A percentile compares a stretch with the other conserved stretches of the same genome.
Evolutionary conservation across 2,113 vertebrate species (phyloP).

Genomic region (Rallus limicola): DNA sequence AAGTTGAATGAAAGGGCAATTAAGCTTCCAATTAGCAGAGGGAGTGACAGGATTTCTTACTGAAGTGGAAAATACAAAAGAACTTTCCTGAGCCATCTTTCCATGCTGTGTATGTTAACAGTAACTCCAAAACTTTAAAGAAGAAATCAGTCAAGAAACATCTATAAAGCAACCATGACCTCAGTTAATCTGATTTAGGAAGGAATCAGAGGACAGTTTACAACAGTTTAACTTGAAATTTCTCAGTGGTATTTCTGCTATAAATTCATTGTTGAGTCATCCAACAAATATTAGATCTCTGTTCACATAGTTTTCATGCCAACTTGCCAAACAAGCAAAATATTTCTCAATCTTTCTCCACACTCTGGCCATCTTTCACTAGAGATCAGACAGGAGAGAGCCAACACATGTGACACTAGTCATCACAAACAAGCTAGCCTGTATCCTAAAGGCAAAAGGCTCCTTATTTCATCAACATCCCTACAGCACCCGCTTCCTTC

Average conservation of each 20-base stretch:
- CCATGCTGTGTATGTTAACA: background rate
- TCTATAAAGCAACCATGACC: background rate
- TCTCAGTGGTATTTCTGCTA: background rate
- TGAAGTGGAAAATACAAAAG: background rate
- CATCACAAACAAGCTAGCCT: background rate
- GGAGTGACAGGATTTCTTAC: background rate
- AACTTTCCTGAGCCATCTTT: background rate
- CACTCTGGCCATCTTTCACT: background rate
- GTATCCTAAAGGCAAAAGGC: background rate
- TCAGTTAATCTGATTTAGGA: background rate
- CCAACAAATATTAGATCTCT: background rate
- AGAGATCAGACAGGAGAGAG: background rate
- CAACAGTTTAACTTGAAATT: background rate
- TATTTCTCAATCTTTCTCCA: background rate
- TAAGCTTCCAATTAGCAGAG: background rate
- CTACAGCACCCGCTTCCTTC: background rate
- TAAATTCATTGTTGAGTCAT: background rate
- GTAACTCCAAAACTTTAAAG: background rate
- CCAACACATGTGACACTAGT: background rate
- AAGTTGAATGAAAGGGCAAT: background rate
- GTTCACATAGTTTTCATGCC: background rate
- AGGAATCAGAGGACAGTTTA: background rate
- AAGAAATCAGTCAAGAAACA: background rate
- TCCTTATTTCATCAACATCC: background rate
- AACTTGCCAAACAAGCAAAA: background rate